A percentile compares a stretch with the other conserved stretches of the same genome.
Evolutionary conservation across 1,140 invertebrate genomes (phyloP).

Genomic region (Apis mellifera): Amel_HAv3.1 CM009943.2:2959501-2960000

Average conservation of each 20-base stretch:
- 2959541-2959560: background rate
- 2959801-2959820: background rate
- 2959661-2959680: conserved; percentile 64
- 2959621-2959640: conserved; percentile 42
- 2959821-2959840: background rate
- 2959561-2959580: conserved; percentile 34
- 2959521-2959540: background rate
- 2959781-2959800: conserved; percentile 35
- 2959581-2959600: conserved; percentile 47
- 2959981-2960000: conserved; percentile 32
- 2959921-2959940: conserved; percentile 8
- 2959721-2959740: conserved; percentile 7
- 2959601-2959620: conserved; percentile 45
- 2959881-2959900: background rate
- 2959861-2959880: conserved; percentile 13
- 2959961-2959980: conserved; percentile 38
- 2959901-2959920: conserved; percentile 11
- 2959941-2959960: conserved; percentile 36
- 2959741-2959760: background rate
- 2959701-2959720: conserved; percentile 48
- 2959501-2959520: background rate
- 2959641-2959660: conserved; percentile 62
- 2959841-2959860: background rate
- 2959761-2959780: conserved; percentile 22
- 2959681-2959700: conserved; percentile 40